Percentiles rank a stretch among this genome's conserved stretches.
Evolutionary conservation across 2,888 invertebrate species (phyloP).

Genomic region (Stegophylla sp.): DNA sequence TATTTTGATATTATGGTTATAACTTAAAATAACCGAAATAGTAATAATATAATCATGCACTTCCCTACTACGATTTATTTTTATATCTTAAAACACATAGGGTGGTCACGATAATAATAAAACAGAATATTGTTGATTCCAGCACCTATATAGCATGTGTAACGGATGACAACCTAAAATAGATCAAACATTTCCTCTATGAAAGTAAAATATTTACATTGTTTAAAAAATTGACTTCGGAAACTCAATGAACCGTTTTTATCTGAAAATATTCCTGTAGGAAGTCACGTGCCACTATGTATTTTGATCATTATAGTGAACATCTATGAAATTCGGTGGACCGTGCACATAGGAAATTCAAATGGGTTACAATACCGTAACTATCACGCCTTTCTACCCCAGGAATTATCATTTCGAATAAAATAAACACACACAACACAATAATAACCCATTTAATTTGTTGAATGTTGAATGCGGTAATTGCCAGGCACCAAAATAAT

Average conservation of each 20-base stretch:
- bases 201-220: constrained; percentile 13
- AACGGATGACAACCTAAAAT: constrained; percentile 51
- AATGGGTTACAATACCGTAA: constrained; percentile 54
- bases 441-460: constrained; percentile 37
- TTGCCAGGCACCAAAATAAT: constrained; percentile 36
- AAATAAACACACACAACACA: constrained; percentile 10
- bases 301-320: constrained; percentile 21
- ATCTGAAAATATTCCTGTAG: constrained; percentile 47
- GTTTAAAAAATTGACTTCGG: constrained; percentile 45
- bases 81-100: constrained; percentile 3
- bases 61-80: constrained; percentile 31
- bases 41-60: background rate
- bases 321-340: constrained; percentile 45
- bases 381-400: constrained; percentile 49
- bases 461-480: constrained; percentile 2
- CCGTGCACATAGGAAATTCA: constrained; percentile 51
- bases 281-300: constrained; percentile 50
- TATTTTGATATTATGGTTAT: background rate
- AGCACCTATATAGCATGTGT: constrained; percentile 15
- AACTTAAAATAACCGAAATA: constrained; percentile 18
- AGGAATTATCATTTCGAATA: constrained; percentile 7
- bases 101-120: constrained; percentile 45
- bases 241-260: constrained; percentile 54
- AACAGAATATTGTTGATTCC: constrained; percentile 19
- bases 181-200: constrained; percentile 52